Conservation (phyloP, 92 coral and sea anemone species). For the Epizoanthus scotinus region DNA sequence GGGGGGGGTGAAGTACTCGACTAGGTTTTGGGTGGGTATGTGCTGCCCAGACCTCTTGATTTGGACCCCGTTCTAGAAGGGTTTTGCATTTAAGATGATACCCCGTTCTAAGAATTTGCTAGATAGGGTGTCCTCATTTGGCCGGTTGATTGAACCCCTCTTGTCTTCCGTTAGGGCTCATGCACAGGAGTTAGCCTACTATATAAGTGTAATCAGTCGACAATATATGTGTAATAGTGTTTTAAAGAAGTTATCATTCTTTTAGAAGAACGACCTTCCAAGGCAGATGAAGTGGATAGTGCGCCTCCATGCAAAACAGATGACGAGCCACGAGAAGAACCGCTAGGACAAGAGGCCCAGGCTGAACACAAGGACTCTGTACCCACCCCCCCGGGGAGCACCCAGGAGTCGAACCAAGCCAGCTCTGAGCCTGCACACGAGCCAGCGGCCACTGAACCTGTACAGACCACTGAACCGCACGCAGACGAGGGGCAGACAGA, state of each 20-base stretch:
- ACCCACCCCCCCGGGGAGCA: conserved; percentile 20
- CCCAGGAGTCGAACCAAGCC: conserved; percentile 7
- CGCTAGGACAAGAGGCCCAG: conserved; percentile 82
- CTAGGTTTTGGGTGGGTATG: no score
- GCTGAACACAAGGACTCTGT: conserved; percentile 62
- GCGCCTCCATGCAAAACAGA: conserved; percentile 39
- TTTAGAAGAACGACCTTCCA: conserved; percentile 28
- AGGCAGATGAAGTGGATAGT: conserved; percentile 24
- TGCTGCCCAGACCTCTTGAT: no score
- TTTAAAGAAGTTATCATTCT: neutral
- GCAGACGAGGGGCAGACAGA: conserved; percentile 9
- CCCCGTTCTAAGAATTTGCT: no score
- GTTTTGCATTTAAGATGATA: no score
- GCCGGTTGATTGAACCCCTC: no score
- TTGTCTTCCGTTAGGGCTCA: no score
- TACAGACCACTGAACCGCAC: conserved; percentile 5
- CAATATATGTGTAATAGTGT: neutral
- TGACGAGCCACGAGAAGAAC: conserved; percentile 81
- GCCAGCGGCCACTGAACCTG: neutral
- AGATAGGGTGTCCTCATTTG: no score
- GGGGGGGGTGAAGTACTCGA: no score
- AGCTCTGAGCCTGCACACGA: neutral
- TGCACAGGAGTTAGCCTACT: no score
- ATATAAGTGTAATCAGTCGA: neutral
- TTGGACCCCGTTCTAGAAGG: no score